These are phyloP conservation scores for Pteronura brasiliensis DNA, from an alignment of 2,113 vertebrate genomes.

Conservation along the genomic window DNA sequence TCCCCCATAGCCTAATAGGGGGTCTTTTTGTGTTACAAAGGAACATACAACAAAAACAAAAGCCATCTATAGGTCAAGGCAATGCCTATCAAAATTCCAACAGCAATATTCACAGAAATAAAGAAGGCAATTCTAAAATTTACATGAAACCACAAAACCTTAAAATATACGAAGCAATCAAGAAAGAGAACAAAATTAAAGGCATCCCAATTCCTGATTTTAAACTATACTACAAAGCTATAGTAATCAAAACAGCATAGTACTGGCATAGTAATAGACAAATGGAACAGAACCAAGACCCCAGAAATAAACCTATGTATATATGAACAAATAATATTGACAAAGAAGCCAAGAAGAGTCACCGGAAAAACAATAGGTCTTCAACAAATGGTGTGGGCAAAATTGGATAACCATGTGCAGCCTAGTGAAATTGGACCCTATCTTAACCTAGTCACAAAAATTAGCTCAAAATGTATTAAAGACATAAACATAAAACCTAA, in stretches of 20 bases:
- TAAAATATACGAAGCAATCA: background rate
- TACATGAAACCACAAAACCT: background rate
- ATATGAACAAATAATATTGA: background rate
- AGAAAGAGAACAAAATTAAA: background rate
- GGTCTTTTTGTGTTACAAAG: background rate
- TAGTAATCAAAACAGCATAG: background rate
- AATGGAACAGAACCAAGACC: background rate
- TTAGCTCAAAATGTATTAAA: background rate
- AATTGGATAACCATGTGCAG: background rate
- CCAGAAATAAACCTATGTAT: background rate
- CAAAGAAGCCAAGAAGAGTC: background rate
- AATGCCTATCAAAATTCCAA: background rate
- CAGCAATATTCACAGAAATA: background rate
- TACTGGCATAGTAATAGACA: background rate
- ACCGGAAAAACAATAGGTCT: background rate
- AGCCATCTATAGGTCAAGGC: background rate
- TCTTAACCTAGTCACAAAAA: background rate
- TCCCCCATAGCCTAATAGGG: background rate
- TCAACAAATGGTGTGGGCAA: background rate
- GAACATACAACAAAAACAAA: background rate
- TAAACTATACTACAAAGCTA: background rate
- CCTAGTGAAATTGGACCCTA: background rate
- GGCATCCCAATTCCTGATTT: background rate
- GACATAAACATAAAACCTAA: background rate
- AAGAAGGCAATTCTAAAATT: background rate